phyloP scores from a whole-genome alignment of 2,113 vertebrate species.

The Callionymus lyra region DNA sequence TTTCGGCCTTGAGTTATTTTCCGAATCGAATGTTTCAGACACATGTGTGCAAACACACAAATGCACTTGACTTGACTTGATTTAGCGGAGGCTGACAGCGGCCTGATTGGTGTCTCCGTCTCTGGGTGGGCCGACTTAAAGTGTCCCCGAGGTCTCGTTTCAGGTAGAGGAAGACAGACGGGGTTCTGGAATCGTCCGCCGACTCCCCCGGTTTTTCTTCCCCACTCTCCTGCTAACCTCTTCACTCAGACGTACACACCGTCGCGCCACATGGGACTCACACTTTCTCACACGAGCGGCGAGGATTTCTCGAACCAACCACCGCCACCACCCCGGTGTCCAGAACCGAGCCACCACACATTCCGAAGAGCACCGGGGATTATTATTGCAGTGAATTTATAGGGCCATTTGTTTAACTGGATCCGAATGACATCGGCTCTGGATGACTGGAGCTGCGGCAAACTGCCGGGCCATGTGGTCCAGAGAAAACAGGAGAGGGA shows the following conservation, averaged over 20 bases:
- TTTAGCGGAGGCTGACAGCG: constrained; percentile 39
- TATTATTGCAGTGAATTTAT: constrained; percentile 89
- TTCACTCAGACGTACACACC: constrained; percentile 1
- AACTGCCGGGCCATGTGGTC: constrained; percentile 75
- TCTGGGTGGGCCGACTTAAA: constrained; percentile 81
- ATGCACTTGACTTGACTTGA: constrained; percentile 26
- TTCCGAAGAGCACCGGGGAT: constrained; percentile 75
- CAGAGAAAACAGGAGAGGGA: constrained; percentile 83
- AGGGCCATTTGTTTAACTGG: constrained; percentile 87
- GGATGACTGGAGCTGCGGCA: constrained; percentile 75
- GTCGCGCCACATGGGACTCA: constrained; percentile 43
- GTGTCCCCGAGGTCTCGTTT: constrained; percentile 73
- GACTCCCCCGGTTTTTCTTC: constrained; percentile 22
- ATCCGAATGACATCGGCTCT: constrained; percentile 83
- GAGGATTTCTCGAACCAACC: constrained; percentile 8
- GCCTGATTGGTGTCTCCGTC: constrained; percentile 61
- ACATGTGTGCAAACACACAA: constrained; percentile 4
- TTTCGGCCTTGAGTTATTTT: not conserved
- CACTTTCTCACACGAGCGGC: constrained; percentile 66
- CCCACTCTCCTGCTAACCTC: constrained; percentile 10
- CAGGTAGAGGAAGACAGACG: constrained; percentile 72
- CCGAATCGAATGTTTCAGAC: too few relatives aligned
- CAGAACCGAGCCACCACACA: constrained; percentile 54
- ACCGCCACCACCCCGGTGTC: constrained; percentile 7
- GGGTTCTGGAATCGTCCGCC: constrained; percentile 56